These are phyloP conservation scores for Setipinna tenuifilis DNA, from an alignment of 2,797 vertebrate genomes.

Conservation along the genomic window DNA sequence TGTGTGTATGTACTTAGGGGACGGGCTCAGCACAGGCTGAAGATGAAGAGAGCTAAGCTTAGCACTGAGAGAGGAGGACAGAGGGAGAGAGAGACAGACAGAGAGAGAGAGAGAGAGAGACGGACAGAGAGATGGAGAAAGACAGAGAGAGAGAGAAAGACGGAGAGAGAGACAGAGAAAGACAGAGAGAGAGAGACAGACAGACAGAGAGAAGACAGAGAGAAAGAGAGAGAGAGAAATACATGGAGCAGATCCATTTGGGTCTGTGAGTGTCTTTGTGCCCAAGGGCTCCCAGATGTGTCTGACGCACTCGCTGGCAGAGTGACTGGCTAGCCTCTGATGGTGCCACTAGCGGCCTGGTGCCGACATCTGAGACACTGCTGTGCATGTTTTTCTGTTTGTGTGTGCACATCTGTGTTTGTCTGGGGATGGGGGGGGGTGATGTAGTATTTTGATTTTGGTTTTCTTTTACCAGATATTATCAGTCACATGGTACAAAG, in stretches of 20 bases:
- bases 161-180: background rate
- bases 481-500: background rate
- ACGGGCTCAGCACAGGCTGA: background rate
- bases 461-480: background rate
- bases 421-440: background rate
- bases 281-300: conserved; percentile 44
- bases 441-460: too few relatives aligned
- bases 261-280: conserved; percentile 44
- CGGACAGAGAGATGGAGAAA: background rate
- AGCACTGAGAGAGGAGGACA: background rate
- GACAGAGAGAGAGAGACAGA: background rate
- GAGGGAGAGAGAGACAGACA: too few relatives aligned
- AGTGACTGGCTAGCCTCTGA: conserved; percentile 21
- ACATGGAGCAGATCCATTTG: background rate
- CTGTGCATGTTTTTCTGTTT: background rate
- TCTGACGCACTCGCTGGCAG: conserved; percentile 18
- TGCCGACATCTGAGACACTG: conserved; percentile 31
- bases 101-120: too few relatives aligned
- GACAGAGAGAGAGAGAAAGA: background rate
- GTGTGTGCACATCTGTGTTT: background rate
- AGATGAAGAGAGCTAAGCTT: background rate
- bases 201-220: too few relatives aligned
- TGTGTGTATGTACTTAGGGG: background rate
- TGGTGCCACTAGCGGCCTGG: conserved; percentile 44
- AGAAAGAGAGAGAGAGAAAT: too few relatives aligned